Base-by-base conservation (phyloP, 1,140 invertebrate species). In the Zaprionus taronus region DNA sequence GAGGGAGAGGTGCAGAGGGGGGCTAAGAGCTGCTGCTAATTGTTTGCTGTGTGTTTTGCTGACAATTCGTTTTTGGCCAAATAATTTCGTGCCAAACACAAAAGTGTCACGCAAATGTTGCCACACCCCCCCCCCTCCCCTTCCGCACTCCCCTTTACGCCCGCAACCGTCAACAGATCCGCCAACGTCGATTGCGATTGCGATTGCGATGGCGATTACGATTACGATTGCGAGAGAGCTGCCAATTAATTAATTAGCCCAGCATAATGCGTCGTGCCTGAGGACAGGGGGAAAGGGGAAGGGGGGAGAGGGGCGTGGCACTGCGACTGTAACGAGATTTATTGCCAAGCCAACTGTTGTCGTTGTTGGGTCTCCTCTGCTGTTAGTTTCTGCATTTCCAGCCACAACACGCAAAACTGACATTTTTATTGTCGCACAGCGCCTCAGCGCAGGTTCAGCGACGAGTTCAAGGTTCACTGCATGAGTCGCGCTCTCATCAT, bases 171-270 rank as follows among this genome's bases (percentile, higher is more conserved):
- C 53, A 61, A 62, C 28, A 60, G 61, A 71, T 65, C 61, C 20
- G 44, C 34, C 49, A 51, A 63, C 62, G 56, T 66, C 38, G 62
- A 68, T 73, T 55, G 34, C 38, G 26, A 68, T 51, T 38, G 20
- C 34, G 70, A 55, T 20, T 26, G 51, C 12, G 44, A 66, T 57
- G 24, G n/a, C 22, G 66, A 64, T 67, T 65, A 53, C 31, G 78
- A 70, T 80, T 44, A 36, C 34, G 53, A 69, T 73, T 69, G 36
- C 49, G 56, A 57, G 66, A 77, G 83, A 55, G 83, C 71, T 80
- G 81, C 75, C 79, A 89, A 87, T 87, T 87, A 87, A 87, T 87
- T 87, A 87, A 87, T 84, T 87, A 84, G 66, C 58, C 65, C 61
- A 66, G 47, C 47, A 51, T 51, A 51, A 51, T 51, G 47, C 47